These are phyloP conservation scores for Thymallus thymallus DNA, from an alignment of 2,113 vertebrate genomes.

Conservation along the genomic window DNA sequence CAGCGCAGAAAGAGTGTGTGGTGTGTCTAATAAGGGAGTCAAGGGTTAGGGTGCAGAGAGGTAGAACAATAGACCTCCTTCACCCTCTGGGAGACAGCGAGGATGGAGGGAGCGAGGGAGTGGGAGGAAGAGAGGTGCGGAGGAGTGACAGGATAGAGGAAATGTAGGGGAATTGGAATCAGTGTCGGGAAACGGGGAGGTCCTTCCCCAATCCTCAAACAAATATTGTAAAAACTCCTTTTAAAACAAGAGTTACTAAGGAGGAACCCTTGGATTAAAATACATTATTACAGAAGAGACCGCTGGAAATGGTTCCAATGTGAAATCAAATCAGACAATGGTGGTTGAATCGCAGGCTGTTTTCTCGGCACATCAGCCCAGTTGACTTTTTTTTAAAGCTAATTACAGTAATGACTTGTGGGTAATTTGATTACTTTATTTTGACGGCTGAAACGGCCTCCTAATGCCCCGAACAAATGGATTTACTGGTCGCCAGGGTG, in stretches of 20 bases:
- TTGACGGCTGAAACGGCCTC: constrained; percentile 32
- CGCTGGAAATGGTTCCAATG: constrained; percentile 8
- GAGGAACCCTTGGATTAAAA: constrained; percentile 21
- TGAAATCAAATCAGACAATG: constrained; percentile 37
- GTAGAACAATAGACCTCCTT: background rate
- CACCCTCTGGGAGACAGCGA: constrained; percentile 14
- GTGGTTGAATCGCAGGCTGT: constrained; percentile 30
- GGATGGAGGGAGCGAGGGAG: background rate
- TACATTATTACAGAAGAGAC: background rate
- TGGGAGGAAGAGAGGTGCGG: background rate
- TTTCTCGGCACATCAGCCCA: background rate
- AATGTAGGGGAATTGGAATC: background rate
- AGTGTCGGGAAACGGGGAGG: background rate
- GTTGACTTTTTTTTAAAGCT: constrained; percentile 3
- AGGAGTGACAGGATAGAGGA: background rate
- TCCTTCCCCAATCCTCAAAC: constrained; percentile 28
- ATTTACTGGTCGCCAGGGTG: constrained; percentile 33
- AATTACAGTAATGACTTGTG: constrained; percentile 4
- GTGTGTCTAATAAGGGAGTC: background rate
- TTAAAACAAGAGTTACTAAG: constrained; percentile 21
- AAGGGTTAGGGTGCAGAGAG: constrained; percentile 6
- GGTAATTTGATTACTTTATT: constrained; percentile 14
- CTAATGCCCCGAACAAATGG: constrained; percentile 22
- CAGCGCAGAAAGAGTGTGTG: background rate
- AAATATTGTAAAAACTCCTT: constrained; percentile 7